These are phyloP conservation scores for Brachyopa scutellaris DNA, from an alignment of 2,888 invertebrate genomes.

Conservation along the genomic window DNA sequence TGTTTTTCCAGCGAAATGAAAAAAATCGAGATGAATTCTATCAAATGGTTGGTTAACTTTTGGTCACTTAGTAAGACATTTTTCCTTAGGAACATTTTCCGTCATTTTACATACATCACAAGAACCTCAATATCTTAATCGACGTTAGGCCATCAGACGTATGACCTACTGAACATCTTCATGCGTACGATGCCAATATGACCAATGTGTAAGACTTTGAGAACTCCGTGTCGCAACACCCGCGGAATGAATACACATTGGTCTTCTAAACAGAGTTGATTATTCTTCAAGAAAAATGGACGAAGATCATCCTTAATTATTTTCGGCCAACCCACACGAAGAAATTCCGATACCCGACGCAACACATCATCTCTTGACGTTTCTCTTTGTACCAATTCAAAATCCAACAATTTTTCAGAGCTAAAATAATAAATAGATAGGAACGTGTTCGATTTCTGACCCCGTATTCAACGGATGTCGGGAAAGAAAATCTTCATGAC, in stretches of 20 bases:
- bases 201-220: conserved; percentile 70
- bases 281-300: no score
- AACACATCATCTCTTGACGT: not conserved
- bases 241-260: not conserved
- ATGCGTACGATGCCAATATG: conserved; percentile 76
- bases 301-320: not conserved
- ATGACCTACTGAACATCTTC: conserved; percentile 74
- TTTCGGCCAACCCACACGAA: not conserved
- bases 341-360: not conserved
- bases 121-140: conserved; percentile 74
- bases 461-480: conserved; percentile 18
- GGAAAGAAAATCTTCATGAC: conserved; percentile 36
- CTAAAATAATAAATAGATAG: not conserved
- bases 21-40: conserved; percentile 68
- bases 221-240: not conserved
- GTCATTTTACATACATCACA: conserved; percentile 61
- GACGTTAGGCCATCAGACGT: conserved; percentile 76
- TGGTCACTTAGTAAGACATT: conserved; percentile 25
- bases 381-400: not conserved
- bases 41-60: conserved; percentile 55
- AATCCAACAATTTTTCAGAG: not conserved
- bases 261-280: conserved; percentile 5
- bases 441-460: not conserved
- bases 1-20: not conserved
- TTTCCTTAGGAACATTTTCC: not conserved